phyloP scores from a whole-genome alignment of 2,888 invertebrate genomes.

The Sinelater perroti region DNA sequence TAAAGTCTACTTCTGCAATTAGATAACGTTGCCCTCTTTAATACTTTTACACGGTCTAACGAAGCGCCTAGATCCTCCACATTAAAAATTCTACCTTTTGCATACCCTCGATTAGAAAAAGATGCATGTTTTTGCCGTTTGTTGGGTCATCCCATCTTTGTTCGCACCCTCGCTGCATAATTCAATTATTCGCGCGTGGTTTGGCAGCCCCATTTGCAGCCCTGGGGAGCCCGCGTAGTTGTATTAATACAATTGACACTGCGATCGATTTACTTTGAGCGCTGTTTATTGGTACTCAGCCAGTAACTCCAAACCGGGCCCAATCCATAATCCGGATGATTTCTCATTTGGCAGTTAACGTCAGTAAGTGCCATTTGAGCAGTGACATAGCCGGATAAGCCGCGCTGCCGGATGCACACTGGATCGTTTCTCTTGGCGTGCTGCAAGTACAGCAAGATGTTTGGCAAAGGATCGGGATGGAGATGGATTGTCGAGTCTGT shows the following conservation, averaged over 20 bases:
- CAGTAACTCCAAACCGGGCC: slow-evolving; percentile 17
- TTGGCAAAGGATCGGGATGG: slow-evolving; percentile 18
- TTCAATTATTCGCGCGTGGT: too few species aligned
- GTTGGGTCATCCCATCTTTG: too few species aligned
- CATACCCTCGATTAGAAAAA: too few species aligned
- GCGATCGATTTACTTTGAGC: slow-evolving; percentile 1
- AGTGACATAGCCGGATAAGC: slow-evolving; percentile 35
- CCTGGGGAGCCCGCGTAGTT: too few species aligned
- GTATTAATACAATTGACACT: not conserved
- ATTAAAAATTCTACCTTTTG: too few species aligned
- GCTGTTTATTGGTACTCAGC: slow-evolving; percentile 5
- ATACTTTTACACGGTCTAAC: too few species aligned
- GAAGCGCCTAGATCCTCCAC: too few species aligned
- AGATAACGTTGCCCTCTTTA: too few species aligned
- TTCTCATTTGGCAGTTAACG: slow-evolving; percentile 29
- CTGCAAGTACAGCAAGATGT: slow-evolving; percentile 32
- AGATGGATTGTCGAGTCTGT: slow-evolving; percentile 23
- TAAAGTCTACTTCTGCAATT: too few species aligned
- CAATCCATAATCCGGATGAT: slow-evolving; percentile 28
- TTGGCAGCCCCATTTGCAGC: too few species aligned
- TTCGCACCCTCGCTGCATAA: too few species aligned
- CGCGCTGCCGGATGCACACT: slow-evolving; percentile 36
- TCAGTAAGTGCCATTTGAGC: slow-evolving; percentile 34
- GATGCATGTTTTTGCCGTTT: too few species aligned
- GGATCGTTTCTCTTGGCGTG: slow-evolving; percentile 26